Conservation (phyloP, 2,113 vertebrate species). For the Terrapene triunguis region DNA sequence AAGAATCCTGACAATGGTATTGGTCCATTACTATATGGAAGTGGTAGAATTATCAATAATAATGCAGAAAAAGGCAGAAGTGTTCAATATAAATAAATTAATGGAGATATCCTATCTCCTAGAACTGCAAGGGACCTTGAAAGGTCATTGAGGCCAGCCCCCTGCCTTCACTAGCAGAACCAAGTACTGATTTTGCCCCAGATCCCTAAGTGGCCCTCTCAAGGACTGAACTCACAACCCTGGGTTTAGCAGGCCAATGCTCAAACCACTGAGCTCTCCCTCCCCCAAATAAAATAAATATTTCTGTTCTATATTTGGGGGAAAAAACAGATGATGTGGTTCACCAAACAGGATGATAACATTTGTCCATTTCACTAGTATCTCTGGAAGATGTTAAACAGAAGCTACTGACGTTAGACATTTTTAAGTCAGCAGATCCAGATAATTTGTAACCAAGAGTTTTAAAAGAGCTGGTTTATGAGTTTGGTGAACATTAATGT, state of each 20-base stretch:
- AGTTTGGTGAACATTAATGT: background rate
- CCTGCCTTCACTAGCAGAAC: too few species aligned
- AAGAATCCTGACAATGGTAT: background rate
- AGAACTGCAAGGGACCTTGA: too few species aligned
- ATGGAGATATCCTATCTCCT: too few species aligned
- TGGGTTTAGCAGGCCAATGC: too few species aligned
- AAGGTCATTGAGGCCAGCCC: too few species aligned
- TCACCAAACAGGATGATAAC: background rate
- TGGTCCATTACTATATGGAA: background rate
- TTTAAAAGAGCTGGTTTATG: background rate
- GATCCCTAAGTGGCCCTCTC: too few species aligned
- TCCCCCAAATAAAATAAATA: too few species aligned
- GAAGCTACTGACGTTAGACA: background rate
- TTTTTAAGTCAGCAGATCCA: background rate
- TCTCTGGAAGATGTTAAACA: background rate
- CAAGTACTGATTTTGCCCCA: too few species aligned
- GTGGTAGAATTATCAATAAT: background rate
- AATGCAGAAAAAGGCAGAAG: background rate
- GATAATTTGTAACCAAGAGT: background rate
- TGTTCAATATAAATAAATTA: background rate
- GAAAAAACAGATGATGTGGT: background rate
- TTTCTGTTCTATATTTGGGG: background rate
- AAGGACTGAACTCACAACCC: too few species aligned
- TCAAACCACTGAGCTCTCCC: too few species aligned
- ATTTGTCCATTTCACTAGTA: background rate